phyloP scores from a whole-genome alignment of 2,888 invertebrate species.

The Scotopteryx bipunctaria region DNA sequence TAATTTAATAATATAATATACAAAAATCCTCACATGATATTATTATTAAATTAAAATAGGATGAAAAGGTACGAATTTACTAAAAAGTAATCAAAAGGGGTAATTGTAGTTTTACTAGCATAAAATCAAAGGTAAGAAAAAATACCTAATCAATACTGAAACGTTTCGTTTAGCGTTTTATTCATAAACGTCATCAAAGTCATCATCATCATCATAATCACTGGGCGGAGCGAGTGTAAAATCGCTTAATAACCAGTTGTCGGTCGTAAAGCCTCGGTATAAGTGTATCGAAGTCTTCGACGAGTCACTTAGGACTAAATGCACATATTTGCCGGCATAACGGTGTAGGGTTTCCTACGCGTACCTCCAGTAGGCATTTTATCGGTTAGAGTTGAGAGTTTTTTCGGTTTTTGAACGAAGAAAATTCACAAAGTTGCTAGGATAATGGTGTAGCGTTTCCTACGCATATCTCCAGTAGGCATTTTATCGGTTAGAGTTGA shows the following conservation, averaged over 20 bases:
- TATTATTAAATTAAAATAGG: too few relatives aligned
- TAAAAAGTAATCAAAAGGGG: too few relatives aligned
- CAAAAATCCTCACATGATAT: too few relatives aligned
- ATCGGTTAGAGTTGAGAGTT: conserved; percentile 2
- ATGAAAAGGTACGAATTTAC: too few relatives aligned
- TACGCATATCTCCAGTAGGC: conserved; percentile 36
- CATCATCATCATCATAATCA: background rate
- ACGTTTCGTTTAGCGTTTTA: too few relatives aligned
- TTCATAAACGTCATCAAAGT: too few relatives aligned
- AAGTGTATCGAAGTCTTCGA: conserved; percentile 47
- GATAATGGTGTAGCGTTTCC: conserved; percentile 41
- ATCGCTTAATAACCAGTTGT: conserved; percentile 47
- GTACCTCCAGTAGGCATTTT: conserved; percentile 34
- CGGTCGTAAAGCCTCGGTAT: conserved; percentile 47
- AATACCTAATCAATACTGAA: too few relatives aligned
- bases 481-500: conserved; percentile 13
- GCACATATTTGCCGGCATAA: conserved; percentile 52
- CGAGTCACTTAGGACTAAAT: conserved; percentile 51
- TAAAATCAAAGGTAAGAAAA: too few relatives aligned
- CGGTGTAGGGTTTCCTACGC: conserved; percentile 39
- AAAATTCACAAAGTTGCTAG: conserved; percentile 51
- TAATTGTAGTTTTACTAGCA: too few relatives aligned
- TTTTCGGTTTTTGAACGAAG: conserved; percentile 5
- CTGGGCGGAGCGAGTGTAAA: conserved; percentile 35
- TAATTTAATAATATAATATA: too few relatives aligned